These are phyloP conservation scores for Thymelicus acteon DNA, from an alignment of 2,888 invertebrate genomes.

Conservation along the genomic window DNA sequence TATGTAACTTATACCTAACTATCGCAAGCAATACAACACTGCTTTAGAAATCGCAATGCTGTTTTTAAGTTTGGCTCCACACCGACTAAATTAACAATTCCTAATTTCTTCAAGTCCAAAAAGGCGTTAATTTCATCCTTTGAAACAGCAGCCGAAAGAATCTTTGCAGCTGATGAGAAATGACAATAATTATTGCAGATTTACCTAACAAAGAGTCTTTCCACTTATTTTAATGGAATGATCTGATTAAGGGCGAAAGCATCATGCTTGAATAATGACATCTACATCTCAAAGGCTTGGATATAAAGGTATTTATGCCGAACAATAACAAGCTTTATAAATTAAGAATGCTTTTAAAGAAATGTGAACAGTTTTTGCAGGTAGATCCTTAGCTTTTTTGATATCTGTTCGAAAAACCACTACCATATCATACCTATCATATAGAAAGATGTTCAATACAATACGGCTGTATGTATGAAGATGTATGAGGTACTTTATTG, in stretches of 20 bases:
- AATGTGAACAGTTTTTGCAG: background rate
- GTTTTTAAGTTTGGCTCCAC: too few species aligned
- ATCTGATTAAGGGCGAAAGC: slow-evolving; percentile 1
- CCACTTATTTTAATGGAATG: slow-evolving; percentile 8
- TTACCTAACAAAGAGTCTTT: background rate
- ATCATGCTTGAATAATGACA: background rate
- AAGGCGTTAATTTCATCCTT: background rate
- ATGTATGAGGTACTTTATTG: too few species aligned
- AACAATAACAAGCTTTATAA: background rate
- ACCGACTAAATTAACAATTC: too few species aligned
- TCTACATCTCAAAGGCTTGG: background rate
- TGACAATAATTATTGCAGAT: slow-evolving; percentile 7
- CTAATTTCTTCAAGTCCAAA: background rate
- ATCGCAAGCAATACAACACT: too few species aligned
- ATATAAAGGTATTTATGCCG: background rate
- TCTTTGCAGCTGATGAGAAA: background rate
- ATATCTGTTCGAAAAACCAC: background rate
- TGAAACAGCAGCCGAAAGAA: background rate
- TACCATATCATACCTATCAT: too few species aligned
- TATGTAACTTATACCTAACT: too few species aligned
- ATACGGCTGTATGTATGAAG: too few species aligned
- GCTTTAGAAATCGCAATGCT: too few species aligned
- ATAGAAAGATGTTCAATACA: too few species aligned
- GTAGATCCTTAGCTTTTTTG: background rate
- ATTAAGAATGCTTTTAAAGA: background rate